These are phyloP conservation scores for Oxyteleia sp. DNA, from an alignment of 2,888 invertebrate species.

Conservation along the genomic window DNA sequence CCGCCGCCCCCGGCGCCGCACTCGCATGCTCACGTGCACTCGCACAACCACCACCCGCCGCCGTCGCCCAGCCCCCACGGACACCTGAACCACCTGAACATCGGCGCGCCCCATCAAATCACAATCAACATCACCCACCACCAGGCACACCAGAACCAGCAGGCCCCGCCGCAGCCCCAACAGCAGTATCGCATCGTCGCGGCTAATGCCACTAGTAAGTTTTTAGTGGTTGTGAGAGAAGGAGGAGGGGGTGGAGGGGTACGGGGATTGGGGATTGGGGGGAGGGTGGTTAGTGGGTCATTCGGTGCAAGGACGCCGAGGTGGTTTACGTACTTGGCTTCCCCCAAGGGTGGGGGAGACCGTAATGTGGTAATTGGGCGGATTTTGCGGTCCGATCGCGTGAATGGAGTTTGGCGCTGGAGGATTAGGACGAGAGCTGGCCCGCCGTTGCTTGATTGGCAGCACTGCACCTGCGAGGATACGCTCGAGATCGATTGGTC, in stretches of 20 bases:
- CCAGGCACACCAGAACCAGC: slow-evolving; percentile 82
- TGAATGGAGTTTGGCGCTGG: no score
- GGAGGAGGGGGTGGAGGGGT: neutral
- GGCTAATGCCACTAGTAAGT: slow-evolving; percentile 82
- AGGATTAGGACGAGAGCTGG: no score
- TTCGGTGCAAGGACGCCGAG: slow-evolving; percentile 47
- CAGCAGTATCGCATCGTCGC: slow-evolving; percentile 84
- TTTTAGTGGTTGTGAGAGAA: slow-evolving; percentile 17
- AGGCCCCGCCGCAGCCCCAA: slow-evolving; percentile 81
- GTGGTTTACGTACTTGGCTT: slow-evolving; percentile 18
- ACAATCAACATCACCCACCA: slow-evolving; percentile 83
- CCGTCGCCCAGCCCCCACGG: slow-evolving; percentile 82
- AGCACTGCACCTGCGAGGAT: no score
- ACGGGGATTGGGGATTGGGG: slow-evolving; percentile 12
- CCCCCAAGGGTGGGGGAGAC: neutral
- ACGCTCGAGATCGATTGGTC: no score
- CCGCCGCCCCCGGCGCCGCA: slow-evolving; percentile 76
- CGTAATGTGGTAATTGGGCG: neutral
- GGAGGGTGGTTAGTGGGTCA: slow-evolving; percentile 66
- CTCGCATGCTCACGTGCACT: slow-evolving; percentile 84
- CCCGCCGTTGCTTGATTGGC: no score
- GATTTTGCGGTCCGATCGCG: no score
- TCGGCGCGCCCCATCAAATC: slow-evolving; percentile 82
- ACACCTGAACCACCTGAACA: slow-evolving; percentile 83
- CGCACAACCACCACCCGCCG: slow-evolving; percentile 83